Conservation (phyloP, 1,140 invertebrate species). For the Antheraea pernyi region DNA sequence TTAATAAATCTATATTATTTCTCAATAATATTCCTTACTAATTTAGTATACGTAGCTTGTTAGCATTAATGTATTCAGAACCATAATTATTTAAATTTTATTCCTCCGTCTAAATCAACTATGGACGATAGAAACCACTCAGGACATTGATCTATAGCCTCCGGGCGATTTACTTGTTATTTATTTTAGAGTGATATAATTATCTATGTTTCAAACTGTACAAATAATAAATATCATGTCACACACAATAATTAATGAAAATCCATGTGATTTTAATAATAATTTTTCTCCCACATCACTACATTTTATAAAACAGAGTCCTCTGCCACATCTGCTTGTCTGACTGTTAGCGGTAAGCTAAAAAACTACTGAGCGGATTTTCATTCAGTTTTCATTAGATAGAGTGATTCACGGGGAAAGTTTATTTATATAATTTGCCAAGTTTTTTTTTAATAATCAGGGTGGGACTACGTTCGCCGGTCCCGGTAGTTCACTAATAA, state of each 20-base stretch:
- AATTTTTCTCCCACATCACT: neutral
- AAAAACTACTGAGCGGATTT: too few relatives aligned
- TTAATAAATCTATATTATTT: too few relatives aligned
- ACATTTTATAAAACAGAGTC: too few relatives aligned
- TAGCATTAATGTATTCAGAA: neutral
- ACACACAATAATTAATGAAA: neutral
- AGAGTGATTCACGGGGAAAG: too few relatives aligned
- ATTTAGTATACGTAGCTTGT: neutral
- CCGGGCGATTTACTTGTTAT: neutral
- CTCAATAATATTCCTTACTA: too few relatives aligned
- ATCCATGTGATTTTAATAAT: neutral
- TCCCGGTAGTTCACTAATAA: too few relatives aligned
- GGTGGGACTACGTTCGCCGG: too few relatives aligned
- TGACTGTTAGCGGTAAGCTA: too few relatives aligned
- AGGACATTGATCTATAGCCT: slow-evolving; percentile 2
- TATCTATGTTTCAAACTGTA: neutral
- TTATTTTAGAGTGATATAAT: neutral
- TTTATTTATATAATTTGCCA: too few relatives aligned
- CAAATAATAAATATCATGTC: neutral
- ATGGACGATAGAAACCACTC: neutral
- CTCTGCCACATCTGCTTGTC: too few relatives aligned
- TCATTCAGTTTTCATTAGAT: too few relatives aligned
- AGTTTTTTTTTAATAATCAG: too few relatives aligned
- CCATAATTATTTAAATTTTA: neutral
- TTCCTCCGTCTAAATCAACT: neutral